Evolutionary conservation across 2,888 invertebrate species (phyloP).

Genomic region (Caenorhabditis virilis): DNA sequence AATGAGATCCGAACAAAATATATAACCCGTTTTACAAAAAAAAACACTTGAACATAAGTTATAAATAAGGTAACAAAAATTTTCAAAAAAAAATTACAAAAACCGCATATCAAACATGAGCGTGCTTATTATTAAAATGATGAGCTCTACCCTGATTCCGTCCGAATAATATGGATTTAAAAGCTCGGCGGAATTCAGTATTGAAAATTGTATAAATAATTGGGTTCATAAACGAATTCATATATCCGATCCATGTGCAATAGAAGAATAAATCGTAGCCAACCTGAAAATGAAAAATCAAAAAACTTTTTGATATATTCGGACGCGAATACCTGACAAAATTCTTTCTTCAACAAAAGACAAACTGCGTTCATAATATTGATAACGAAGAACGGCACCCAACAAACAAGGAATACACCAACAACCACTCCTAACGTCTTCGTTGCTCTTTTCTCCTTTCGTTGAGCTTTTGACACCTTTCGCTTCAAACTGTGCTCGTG

Average conservation of each 20-base stretch:
- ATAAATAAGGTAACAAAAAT: no score
- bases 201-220: constrained; percentile 69
- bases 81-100: no score
- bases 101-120: constrained; percentile 14
- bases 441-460: constrained; percentile 92
- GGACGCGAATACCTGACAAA: constrained; percentile 52
- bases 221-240: constrained; percentile 80
- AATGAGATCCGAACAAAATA: no score
- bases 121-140: constrained; percentile 40
- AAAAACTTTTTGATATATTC: background rate
- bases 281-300: constrained; percentile 39
- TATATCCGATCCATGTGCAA: constrained; percentile 97
- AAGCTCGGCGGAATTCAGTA: constrained; percentile 91
- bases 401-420: constrained; percentile 95
- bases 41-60: no score
- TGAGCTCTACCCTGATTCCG: constrained; percentile 27
- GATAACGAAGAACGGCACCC: constrained; percentile 98
- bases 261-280: constrained; percentile 78
- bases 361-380: constrained; percentile 96
- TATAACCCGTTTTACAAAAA: no score
- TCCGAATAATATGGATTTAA: constrained; percentile 71
- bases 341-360: constrained; percentile 74
- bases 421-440: constrained; percentile 97
- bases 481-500: constrained; percentile 66
- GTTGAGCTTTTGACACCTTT: constrained; percentile 65